phyloP scores from a whole-genome alignment of 2,113 vertebrate genomes.

The Solea senegalensis region DNA sequence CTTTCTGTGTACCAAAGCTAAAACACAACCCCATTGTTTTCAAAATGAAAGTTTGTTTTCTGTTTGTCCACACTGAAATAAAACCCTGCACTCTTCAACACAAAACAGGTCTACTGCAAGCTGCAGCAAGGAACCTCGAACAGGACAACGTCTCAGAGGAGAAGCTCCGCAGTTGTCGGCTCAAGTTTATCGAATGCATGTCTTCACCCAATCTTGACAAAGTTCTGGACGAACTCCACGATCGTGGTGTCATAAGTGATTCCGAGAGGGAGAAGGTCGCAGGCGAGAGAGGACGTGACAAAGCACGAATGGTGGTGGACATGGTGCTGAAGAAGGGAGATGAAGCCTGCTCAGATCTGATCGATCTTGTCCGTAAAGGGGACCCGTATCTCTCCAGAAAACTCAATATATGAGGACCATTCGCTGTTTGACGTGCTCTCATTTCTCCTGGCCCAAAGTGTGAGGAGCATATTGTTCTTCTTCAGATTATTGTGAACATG shows the following conservation, averaged over 20 bases:
- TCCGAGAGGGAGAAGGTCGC: neutral
- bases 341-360: neutral
- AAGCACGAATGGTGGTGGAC: neutral
- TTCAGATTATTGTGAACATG: too few species aligned
- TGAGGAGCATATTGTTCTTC: too few species aligned
- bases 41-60: too few species aligned
- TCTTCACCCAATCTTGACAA: neutral
- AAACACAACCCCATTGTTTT: too few species aligned
- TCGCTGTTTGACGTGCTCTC: too few species aligned
- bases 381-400: neutral
- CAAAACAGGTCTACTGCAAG: too few species aligned
- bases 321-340: neutral
- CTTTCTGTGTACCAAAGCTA: too few species aligned
- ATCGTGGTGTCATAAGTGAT: neutral
- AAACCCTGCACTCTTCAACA: too few species aligned
- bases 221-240: neutral
- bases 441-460: too few species aligned
- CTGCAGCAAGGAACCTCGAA: neutral
- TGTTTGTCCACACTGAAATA: too few species aligned
- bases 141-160: neutral
- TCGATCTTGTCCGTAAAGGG: neutral
- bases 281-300: neutral
- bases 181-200: neutral
- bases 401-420: too few species aligned
- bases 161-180: too few species aligned